Evolutionary conservation across 2,113 vertebrate genomes (phyloP).

Genomic region (Ursus arctos): DNA sequence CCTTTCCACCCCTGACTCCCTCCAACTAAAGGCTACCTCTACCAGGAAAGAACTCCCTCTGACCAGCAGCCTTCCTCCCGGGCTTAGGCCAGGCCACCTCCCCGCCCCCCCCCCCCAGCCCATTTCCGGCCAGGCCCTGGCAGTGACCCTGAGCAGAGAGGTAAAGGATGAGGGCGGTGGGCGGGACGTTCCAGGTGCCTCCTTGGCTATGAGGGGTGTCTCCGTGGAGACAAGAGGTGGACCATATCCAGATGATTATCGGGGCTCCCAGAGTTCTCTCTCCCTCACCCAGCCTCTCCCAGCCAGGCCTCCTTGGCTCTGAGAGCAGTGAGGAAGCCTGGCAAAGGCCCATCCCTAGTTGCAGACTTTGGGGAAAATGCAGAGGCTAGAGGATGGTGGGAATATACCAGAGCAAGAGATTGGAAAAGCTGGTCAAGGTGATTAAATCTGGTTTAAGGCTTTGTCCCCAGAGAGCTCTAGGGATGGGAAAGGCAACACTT

Average conservation of each 20-base stretch:
- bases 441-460: background rate
- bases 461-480: background rate
- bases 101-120: background rate
- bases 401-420: background rate
- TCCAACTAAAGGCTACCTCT: background rate
- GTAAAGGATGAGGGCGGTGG: conserved; percentile 16
- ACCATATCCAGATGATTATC: conserved; percentile 75
- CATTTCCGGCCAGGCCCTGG: conserved; percentile 27
- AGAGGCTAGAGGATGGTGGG: background rate
- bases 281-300: background rate
- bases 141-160: conserved; percentile 47
- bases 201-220: background rate
- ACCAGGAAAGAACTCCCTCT: background rate
- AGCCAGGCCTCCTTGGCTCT: background rate
- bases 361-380: background rate
- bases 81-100: background rate
- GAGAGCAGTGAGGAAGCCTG: background rate
- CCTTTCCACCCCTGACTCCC: background rate
- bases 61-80: background rate
- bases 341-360: background rate
- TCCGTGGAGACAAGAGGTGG: conserved; percentile 55
- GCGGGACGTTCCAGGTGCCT: conserved; percentile 46
- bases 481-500: background rate
- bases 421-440: background rate
- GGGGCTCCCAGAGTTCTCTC: background rate